Evolutionary conservation across 37 sponge, comb jelly and placozoan genomes (phyloP).

Genomic region (Crambe crambe): DNA sequence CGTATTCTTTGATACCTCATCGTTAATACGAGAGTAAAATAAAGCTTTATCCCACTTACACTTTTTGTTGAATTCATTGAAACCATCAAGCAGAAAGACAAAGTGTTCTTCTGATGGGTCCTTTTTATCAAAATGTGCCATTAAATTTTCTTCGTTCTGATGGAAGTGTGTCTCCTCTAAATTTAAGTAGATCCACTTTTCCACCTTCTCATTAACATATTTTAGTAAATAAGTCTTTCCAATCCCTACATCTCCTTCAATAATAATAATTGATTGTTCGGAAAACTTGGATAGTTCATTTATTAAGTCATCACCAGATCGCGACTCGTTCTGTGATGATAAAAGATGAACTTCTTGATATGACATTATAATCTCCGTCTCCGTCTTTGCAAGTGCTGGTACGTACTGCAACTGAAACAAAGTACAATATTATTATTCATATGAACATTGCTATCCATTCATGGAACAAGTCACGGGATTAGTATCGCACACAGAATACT

Average conservation of each 20-base stretch:
- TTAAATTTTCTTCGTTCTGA: too few species aligned
- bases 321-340: not conserved
- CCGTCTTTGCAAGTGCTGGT: too few species aligned
- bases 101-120: not conserved
- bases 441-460: too few species aligned
- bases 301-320: not conserved
- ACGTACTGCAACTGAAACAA: too few species aligned
- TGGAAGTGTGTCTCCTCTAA: too few species aligned
- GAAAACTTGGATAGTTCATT: not conserved
- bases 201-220: not conserved
- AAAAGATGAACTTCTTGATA: not conserved
- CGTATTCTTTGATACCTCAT: not conserved
- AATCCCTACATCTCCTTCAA: constrained; percentile 6
- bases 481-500: too few species aligned
- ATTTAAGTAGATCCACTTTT: too few species aligned
- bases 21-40: not conserved
- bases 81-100: not conserved
- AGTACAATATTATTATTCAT: too few species aligned
- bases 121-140: too few species aligned
- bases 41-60: not conserved
- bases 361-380: too few species aligned
- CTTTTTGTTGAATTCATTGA: not conserved
- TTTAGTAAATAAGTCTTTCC: not conserved
- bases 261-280: not conserved
- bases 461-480: too few species aligned